Percentiles rank a stretch among this genome's conserved stretches.
Conservation (phyloP, 2,113 vertebrate genomes). For the Myrmecobius fasciatus region DNA sequence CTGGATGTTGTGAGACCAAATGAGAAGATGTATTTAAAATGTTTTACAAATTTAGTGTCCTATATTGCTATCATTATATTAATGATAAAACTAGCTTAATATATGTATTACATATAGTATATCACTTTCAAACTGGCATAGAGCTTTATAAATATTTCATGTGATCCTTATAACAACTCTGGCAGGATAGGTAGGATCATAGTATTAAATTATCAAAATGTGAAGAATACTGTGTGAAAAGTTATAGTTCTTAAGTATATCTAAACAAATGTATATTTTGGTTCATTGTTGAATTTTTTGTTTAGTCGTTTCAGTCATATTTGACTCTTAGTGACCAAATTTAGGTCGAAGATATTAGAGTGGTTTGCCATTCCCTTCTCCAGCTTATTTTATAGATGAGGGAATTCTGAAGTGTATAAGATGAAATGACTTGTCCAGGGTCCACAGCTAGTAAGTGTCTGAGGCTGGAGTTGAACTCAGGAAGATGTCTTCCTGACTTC, state of each 20-base stretch:
- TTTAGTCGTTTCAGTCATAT: too few species aligned
- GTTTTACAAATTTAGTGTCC: background rate
- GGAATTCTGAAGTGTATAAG: too few species aligned
- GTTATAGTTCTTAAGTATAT: background rate
- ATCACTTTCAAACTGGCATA: background rate
- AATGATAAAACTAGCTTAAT: background rate
- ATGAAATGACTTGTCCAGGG: too few species aligned
- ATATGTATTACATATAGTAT: background rate
- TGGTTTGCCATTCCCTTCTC: too few species aligned
- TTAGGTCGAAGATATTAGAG: too few species aligned
- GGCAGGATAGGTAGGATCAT: background rate
- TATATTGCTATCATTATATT: background rate
- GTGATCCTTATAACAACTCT: background rate
- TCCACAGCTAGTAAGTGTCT: too few species aligned
- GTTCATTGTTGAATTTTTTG: too few species aligned
- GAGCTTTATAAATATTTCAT: background rate
- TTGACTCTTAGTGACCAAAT: too few species aligned
- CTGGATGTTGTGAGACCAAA: too few species aligned
- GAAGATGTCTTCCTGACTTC: too few species aligned
- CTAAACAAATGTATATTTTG: background rate
- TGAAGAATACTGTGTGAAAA: background rate
- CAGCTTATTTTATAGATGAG: too few species aligned
- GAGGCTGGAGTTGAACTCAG: too few species aligned
- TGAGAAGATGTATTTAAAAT: background rate
- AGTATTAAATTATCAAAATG: background rate